Base-by-base conservation (phyloP, 2,113 vertebrate genomes). In the Brachyistius frenatus region DNA sequence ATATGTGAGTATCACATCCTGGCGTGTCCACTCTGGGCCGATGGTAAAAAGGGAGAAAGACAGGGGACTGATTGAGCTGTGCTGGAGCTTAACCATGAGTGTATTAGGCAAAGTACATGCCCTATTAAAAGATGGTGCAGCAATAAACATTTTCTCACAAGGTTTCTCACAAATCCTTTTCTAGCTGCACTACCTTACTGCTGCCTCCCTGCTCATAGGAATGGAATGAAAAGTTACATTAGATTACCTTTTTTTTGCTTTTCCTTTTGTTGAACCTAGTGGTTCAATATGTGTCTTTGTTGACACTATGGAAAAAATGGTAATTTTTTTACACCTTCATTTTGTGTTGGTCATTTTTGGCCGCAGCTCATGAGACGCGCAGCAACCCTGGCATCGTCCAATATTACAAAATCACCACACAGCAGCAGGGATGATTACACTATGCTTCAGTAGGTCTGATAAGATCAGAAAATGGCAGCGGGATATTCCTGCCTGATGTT, bases 21-120 rank as follows among this genome's bases (percentile, higher is more conserved):
- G 46, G 60, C 30, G 39, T 73, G 63, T 68, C 32, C 14, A 63
- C 30, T 35, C 30, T 52, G 35, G 50, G 36, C 13, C 56, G 33
- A 61, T 36, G 50, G 44, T 50, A 53, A 68, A 67, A 49, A 68
- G 2, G 41, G 49, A 33, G 30, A 46, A 46, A 46, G 44, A 36
- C 33, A 11, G 9, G 47, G 60, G 13, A 14, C 2, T 15, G 7
- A 13, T 10, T 55, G 15, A 11, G 23, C 44, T 15, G 41, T 39
- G 41, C 32, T 70, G 30, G 16, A 11, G 23, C 13, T 57, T 58
- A 35, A 41, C 46, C n/a, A 13, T 46, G 58, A 5, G 30, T 79
- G 33, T 37, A 16, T 36, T 15, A 31, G 16, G 52, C 32, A 30
- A 52, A 37, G n/a, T 56, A 16, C 36, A 37, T 63, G 13, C 32